phyloP scores from a whole-genome alignment of 2,797 vertebrate species.

The Loriculus beryllinus region DNA sequence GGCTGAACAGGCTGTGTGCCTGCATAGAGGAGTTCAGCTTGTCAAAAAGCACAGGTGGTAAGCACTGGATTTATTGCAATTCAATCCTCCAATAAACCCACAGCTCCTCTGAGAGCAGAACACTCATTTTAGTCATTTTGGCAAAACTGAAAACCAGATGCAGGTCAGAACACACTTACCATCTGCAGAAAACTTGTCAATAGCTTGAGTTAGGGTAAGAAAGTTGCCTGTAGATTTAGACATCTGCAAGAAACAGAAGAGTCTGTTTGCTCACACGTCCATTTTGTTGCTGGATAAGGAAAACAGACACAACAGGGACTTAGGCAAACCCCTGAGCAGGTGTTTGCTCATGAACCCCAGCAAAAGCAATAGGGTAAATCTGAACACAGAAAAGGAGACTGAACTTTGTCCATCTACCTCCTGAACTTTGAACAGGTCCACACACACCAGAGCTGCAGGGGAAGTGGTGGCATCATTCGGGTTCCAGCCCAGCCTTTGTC shows the following conservation, averaged over 20 bases:
- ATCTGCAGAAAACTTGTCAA: conserved; percentile 96
- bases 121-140: background rate
- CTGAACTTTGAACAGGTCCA: background rate
- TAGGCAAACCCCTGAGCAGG: background rate
- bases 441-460: background rate
- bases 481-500: background rate
- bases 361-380: background rate
- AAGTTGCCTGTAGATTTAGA: conserved; percentile 99
- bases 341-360: background rate
- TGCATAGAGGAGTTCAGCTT: background rate
- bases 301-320: background rate
- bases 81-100: background rate
- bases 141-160: background rate
- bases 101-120: background rate
- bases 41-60: background rate
- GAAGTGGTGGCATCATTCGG: background rate
- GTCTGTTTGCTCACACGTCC: background rate
- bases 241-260: conserved; percentile 82
- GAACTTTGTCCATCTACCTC: background rate
- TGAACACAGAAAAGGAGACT: background rate
- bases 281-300: background rate
- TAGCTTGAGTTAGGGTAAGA: conserved; percentile 87
- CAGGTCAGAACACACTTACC: conserved; percentile 74
- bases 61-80: background rate
- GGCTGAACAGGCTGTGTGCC: background rate